Conservation (phyloP, 2,113 vertebrate genomes). For the Myrmecophaga tridactyla region DNA sequence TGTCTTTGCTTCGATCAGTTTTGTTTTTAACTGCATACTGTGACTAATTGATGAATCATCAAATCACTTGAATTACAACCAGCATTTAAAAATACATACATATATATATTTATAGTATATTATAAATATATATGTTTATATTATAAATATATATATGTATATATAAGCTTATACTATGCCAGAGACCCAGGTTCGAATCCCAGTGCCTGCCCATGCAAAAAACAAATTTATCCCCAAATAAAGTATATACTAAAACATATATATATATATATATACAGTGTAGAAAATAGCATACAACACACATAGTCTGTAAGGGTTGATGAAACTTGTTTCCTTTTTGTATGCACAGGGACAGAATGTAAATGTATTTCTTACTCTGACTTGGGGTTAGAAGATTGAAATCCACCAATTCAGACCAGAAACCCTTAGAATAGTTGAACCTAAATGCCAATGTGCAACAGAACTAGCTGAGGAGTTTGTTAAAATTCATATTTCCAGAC, state of each 20-base stretch:
- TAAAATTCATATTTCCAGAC: not conserved
- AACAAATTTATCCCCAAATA: no score
- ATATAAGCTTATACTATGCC: no score
- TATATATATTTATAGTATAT: no score
- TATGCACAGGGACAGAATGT: not conserved
- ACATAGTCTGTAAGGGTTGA: not conserved
- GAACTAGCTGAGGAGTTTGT: not conserved
- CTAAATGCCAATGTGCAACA: not conserved
- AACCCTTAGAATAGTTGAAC: not conserved
- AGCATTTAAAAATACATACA: not conserved
- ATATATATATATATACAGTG: not conserved
- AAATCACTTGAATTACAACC: constrained; percentile 42
- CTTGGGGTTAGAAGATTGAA: not conserved
- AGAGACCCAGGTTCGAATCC: no score
- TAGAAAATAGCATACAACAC: not conserved
- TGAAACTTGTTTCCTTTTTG: not conserved
- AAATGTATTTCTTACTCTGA: not conserved
- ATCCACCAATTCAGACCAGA: not conserved
- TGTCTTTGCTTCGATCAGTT: not conserved
- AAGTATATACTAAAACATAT: no score
- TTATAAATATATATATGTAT: no score
- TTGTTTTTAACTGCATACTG: not conserved
- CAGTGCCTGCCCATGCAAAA: no score
- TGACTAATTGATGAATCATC: not conserved
- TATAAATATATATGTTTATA: no score